These are phyloP conservation scores for Todus mexicanus DNA, from an alignment of 2,797 vertebrate species.

Conservation along the genomic window DNA sequence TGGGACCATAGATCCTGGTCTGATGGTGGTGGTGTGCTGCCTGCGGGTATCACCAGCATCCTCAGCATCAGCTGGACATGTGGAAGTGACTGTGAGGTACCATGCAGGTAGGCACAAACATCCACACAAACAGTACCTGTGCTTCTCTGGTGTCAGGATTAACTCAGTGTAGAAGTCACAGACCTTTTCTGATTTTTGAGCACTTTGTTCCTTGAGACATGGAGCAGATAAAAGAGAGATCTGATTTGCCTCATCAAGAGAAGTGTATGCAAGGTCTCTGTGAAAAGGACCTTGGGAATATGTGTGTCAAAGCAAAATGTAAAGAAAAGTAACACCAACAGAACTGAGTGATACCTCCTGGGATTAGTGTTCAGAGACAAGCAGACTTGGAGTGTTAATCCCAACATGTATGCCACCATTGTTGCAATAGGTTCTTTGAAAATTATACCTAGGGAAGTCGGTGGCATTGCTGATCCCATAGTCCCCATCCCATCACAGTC, in stretches of 20 bases:
- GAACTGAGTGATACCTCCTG: not conserved
- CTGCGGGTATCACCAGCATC: not conserved
- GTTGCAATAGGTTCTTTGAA: not conserved
- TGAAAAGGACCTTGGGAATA: not conserved
- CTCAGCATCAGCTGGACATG: not conserved
- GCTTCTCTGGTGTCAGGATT: not conserved
- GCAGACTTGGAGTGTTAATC: not conserved
- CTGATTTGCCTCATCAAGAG: not conserved
- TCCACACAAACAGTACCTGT: rapidly evolving
- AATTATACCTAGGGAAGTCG: not conserved
- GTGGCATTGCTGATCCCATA: not conserved
- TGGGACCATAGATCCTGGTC: rapidly evolving
- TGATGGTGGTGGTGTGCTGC: not conserved
- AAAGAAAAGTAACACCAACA: not conserved
- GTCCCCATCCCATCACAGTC: not conserved
- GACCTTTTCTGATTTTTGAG: not conserved
- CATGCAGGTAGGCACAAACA: not conserved
- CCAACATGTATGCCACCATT: not conserved
- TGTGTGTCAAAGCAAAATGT: not conserved
- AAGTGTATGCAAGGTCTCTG: not conserved
- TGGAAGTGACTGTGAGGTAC: not conserved
- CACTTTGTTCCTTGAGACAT: not conserved
- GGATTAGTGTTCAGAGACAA: not conserved
- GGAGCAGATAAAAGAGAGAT: not conserved
- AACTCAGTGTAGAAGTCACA: not conserved